These are phyloP conservation scores for Cirrhinus mrigala DNA, from an alignment of 2,797 vertebrate genomes.

Conservation along the genomic window DNA sequence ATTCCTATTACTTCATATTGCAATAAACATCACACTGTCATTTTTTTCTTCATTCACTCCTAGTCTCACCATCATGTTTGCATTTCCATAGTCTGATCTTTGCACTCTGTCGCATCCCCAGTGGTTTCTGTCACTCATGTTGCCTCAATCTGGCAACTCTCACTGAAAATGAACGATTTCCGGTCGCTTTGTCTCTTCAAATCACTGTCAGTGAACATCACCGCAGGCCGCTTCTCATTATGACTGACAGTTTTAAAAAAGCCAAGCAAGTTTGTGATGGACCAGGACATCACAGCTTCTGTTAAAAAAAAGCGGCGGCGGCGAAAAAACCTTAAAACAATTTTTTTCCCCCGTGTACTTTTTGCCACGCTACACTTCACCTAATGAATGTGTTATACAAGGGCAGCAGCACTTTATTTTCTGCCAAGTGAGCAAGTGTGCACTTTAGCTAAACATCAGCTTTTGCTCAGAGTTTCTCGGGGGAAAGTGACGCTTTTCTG, in stretches of 20 bases:
- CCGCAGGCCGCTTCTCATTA: not conserved
- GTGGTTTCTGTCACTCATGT: not conserved
- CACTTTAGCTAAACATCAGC: constrained; percentile 38
- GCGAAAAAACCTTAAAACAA: not conserved
- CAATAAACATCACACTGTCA: not conserved
- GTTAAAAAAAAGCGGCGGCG: too few relatives aligned
- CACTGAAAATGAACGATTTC: not conserved
- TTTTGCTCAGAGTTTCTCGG: constrained; percentile 11
- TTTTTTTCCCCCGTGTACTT: not conserved
- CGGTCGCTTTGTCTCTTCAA: not conserved
- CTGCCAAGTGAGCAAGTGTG: not conserved
- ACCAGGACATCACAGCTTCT: not conserved
- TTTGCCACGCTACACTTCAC: not conserved
- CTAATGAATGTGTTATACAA: not conserved
- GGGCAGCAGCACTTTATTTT: not conserved
- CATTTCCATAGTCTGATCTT: not conserved
- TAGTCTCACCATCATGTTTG: not conserved
- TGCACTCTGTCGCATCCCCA: not conserved
- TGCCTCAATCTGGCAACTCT: not conserved
- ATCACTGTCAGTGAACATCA: not conserved
- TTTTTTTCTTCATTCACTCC: not conserved
- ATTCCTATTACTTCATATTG: not conserved
- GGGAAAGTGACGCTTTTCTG: constrained; percentile 6
- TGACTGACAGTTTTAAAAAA: not conserved
- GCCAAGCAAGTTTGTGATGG: not conserved